Conservation (phyloP, 30 jellyfish, hydroid and myxozoan species). For the Catostylus mosaicus region DNA sequence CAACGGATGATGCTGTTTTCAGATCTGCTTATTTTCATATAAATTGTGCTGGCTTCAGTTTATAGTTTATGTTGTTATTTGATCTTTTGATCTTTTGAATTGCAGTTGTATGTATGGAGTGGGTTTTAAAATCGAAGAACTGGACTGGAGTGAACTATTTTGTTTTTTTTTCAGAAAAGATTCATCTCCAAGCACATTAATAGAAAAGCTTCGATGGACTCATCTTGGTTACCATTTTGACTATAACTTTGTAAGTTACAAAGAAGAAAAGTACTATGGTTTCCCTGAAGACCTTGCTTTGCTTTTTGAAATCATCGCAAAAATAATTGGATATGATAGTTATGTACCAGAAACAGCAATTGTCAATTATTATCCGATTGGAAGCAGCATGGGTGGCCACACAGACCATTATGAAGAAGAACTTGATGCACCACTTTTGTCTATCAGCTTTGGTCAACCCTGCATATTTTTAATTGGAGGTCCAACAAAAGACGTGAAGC, state of each 20-base stretch:
- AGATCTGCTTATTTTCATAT: too few relatives aligned
- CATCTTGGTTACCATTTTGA: slow-evolving; percentile 99
- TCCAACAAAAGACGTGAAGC: slow-evolving; percentile 78
- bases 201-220: slow-evolving; percentile 87
- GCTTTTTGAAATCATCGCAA: slow-evolving; percentile 75
- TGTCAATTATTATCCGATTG: slow-evolving; percentile 88
- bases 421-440: slow-evolving; percentile 85
- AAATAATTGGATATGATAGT: slow-evolving; percentile 54
- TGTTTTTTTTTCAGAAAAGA: slow-evolving; percentile 13
- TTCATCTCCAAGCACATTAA: slow-evolving; percentile 44
- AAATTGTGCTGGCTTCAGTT: too few relatives aligned
- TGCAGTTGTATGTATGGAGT: neutral
- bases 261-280: slow-evolving; percentile 90
- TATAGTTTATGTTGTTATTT: too few relatives aligned
- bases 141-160: too few relatives aligned
- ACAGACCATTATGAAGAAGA: slow-evolving; percentile 98
- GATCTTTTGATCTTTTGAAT: too few relatives aligned
- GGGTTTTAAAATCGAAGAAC: neutral
- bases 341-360: slow-evolving; percentile 95
- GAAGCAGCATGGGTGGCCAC: slow-evolving; percentile 99
- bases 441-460: slow-evolving; percentile 95
- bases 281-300: slow-evolving; percentile 85
- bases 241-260: slow-evolving; percentile 87
- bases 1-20: too few relatives aligned
- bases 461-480: slow-evolving; percentile 95